Conservation (phyloP, 2,888 invertebrate species). For the Drosophila buzzatii region DNA sequence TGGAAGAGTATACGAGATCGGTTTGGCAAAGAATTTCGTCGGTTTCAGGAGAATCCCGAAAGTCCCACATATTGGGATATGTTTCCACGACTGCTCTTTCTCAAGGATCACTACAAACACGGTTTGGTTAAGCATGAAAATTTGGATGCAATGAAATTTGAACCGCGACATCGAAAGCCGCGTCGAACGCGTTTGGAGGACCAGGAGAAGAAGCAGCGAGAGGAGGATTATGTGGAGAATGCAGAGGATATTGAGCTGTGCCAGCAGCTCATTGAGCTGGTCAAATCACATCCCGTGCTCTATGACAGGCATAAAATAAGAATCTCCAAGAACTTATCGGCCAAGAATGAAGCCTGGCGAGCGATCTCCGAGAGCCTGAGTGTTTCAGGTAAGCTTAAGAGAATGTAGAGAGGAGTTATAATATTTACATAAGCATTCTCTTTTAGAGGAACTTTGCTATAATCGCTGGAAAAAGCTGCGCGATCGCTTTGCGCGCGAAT, state of each 20-base stretch:
- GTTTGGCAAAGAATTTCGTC: conserved; percentile 80
- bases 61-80: conserved; percentile 81
- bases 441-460: conserved; percentile 76
- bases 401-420: rapidly evolving
- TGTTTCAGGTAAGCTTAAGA: conserved; percentile 65
- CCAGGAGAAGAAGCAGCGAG: conserved; percentile 26
- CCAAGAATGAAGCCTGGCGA: conserved; percentile 81
- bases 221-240: conserved; percentile 46
- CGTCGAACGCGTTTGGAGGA: conserved; percentile 36
- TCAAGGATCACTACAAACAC: conserved; percentile 82
- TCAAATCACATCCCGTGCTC: conserved; percentile 77
- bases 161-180: conserved; percentile 62
- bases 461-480: conserved; percentile 81
- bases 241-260: conserved; percentile 65
- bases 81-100: conserved; percentile 77
- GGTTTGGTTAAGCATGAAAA: conserved; percentile 70
- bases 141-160: conserved; percentile 72
- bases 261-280: conserved; percentile 76
- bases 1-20: conserved; percentile 82
- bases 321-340: conserved; percentile 80
- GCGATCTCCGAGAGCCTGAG: conserved; percentile 72
- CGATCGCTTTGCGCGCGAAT: conserved; percentile 81
- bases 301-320: conserved; percentile 80
- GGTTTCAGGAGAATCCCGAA: conserved; percentile 75
- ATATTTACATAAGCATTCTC: neutral